Evolutionary conservation across 1,140 invertebrate genomes (phyloP), one percentile per base, ranked within the genome.

Genomic region (Leptonema lineaticorne): DNA sequence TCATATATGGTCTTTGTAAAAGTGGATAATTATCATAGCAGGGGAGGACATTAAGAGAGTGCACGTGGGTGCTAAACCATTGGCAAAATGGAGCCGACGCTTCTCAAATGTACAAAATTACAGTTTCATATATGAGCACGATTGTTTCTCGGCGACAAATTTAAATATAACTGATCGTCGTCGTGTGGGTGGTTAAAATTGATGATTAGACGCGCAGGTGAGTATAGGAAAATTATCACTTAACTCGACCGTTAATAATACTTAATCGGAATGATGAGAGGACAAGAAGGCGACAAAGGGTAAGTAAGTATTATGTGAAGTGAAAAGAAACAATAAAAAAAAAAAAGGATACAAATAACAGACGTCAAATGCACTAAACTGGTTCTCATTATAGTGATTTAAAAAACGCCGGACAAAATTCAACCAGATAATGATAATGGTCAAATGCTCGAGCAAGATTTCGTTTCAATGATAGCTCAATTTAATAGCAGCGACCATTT

Each of bases 171-270:
- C 14, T 26, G 27, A 53, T 24, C 27, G 18, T 26, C 20, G 50
- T 20, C 27, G 50, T 7, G 50, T 53, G 50, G 50, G 50, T 53
- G 50, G n/a, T 53, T 20, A 53, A 26, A 53, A 53, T 26, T 24
- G 50, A 22, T 53, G 22, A 3, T 14, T 53, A 24, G 9, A 50
- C 24, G 50, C 27, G 50, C 50, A 53, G 50, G 50, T 53, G 50
- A 53, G 14, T 20, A 53, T 22, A 22, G 50, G 50, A 53, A 53
- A 53, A 53, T 53, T 26, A 53, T 41, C 37, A 41, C 37, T 41
- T 24, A 24, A 22, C 20, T 53, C 50, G 50, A 22, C 20, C 46
- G 46, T 48, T 53, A 24, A 53, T 53, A 26, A 22, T 22, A 22
- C 50, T 24, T 53, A 53, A 53, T 53, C 50, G n/a, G 50, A 26